phyloP scores from a whole-genome alignment of 2,888 invertebrate genomes.

The Sarcophaga carnaria region DNA sequence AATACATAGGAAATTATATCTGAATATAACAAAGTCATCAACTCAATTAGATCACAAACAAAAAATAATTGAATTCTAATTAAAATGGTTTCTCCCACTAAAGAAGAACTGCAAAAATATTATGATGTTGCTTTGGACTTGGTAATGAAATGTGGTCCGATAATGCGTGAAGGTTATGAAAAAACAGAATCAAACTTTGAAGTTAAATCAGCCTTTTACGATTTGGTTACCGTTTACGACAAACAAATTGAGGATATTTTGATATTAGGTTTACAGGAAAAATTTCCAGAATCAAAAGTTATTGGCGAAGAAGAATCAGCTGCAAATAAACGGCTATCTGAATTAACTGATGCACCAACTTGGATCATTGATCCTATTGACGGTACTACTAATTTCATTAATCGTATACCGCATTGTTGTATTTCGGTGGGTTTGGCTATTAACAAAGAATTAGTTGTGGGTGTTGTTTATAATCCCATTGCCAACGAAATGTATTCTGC shows the following conservation, averaged over 20 bases:
- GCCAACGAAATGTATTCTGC: conserved; percentile 88
- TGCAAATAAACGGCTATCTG: conserved; percentile 76
- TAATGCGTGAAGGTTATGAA: conserved; percentile 78
- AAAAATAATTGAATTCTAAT: conserved; percentile 30
- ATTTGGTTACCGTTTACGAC: conserved; percentile 92
- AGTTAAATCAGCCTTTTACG: conserved; percentile 85
- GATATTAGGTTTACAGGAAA: conserved; percentile 83
- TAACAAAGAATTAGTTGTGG: conserved; percentile 85
- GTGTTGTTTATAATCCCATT: conserved; percentile 90
- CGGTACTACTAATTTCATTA: conserved; percentile 92
- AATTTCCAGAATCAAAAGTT: conserved; percentile 87
- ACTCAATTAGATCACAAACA: conserved; percentile 24
- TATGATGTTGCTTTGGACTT: conserved; percentile 77
- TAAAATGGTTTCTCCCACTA: conserved; percentile 66
- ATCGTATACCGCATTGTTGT: conserved; percentile 86
- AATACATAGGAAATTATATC: not conserved
- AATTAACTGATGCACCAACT: conserved; percentile 89
- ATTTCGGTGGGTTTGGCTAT: conserved; percentile 87
- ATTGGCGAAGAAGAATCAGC: conserved; percentile 89
- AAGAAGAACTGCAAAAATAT: conserved; percentile 75
- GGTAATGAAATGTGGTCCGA: conserved; percentile 79
- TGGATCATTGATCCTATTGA: conserved; percentile 95
- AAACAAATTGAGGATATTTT: conserved; percentile 88
- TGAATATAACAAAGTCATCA: conserved; percentile 20
- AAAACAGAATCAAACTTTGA: conserved; percentile 77